Percentiles rank a stretch among this genome's conserved stretches.
phyloP scores from a whole-genome alignment of 2,797 vertebrate species.

The Lagodon rhomboides region DNA sequence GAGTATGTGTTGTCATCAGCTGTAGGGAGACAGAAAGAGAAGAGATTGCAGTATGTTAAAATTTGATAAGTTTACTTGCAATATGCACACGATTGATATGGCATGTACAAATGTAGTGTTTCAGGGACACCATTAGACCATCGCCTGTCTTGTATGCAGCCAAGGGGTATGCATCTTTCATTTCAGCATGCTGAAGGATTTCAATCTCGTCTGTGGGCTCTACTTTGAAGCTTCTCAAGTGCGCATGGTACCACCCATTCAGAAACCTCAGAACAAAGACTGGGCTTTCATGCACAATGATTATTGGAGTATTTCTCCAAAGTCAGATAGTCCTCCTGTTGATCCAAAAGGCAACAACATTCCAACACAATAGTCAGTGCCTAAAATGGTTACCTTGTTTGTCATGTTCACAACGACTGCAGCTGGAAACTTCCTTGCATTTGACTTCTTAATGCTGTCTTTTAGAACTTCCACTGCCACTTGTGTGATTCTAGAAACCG shows the following conservation, averaged over 20 bases:
- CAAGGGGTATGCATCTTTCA: slow-evolving; percentile 35
- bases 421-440: slow-evolving; percentile 11
- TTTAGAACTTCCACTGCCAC: slow-evolving; percentile 29
- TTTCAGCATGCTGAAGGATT: slow-evolving; percentile 20
- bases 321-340: slow-evolving; percentile 28
- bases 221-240: slow-evolving; percentile 37
- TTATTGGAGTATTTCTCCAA: slow-evolving; percentile 32
- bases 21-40: slow-evolving; percentile 8
- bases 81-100: no score
- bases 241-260: slow-evolving; percentile 27
- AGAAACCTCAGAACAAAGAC: slow-evolving; percentile 38
- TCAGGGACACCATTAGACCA: slow-evolving; percentile 32
- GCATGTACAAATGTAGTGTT: slow-evolving; percentile 41
- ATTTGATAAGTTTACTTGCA: background rate
- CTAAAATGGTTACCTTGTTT: slow-evolving; percentile 15
- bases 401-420: slow-evolving; percentile 20
- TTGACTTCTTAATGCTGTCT: slow-evolving; percentile 16
- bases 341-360: slow-evolving; percentile 35
- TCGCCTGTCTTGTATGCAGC: slow-evolving; percentile 38
- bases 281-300: slow-evolving; percentile 27
- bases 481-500: background rate
- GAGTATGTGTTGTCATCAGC: slow-evolving; percentile 1
- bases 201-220: slow-evolving; percentile 21
- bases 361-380: slow-evolving; percentile 12
- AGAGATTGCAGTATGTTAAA: background rate